Conservation (phyloP, 2,888 invertebrate genomes). For the Pseudococcus viburni region DNA sequence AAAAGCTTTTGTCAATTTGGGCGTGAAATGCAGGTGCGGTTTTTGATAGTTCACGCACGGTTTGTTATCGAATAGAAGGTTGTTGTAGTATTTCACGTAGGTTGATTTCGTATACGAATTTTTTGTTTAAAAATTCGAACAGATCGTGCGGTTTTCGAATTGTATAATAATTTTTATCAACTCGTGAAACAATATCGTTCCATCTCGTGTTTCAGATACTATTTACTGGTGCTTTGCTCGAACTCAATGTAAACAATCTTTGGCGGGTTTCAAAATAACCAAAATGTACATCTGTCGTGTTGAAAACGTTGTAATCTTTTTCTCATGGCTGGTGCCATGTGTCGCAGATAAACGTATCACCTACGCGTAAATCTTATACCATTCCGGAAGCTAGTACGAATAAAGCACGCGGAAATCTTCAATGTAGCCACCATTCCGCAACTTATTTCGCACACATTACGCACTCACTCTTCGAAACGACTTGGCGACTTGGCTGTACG, state of each 20-base stretch:
- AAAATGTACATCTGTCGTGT: slow-evolving; percentile 23
- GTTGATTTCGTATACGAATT: background rate
- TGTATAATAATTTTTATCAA: slow-evolving; percentile 36
- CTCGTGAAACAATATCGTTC: slow-evolving; percentile 25
- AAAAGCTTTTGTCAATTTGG: slow-evolving; percentile 51
- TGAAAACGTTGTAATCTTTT: slow-evolving; percentile 35
- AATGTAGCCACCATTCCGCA: no score
- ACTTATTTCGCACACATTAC: no score
- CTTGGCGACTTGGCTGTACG: no score
- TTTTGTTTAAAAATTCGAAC: slow-evolving; percentile 14
- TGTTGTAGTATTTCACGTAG: slow-evolving; percentile 7
- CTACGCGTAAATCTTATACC: slow-evolving; percentile 33
- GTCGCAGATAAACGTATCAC: slow-evolving; percentile 45
- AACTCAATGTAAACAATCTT: slow-evolving; percentile 29
- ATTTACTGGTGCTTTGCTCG: background rate
- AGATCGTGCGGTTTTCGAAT: slow-evolving; percentile 15
- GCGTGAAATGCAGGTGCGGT: slow-evolving; percentile 57
- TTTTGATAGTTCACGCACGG: slow-evolving; percentile 47
- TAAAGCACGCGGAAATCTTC: no score
- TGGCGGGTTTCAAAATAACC: background rate
- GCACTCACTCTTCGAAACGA: no score
- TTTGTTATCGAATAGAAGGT: slow-evolving; percentile 15
- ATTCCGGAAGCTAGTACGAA: no score
- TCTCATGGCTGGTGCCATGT: slow-evolving; percentile 19
- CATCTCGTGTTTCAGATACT: background rate